Conservation (phyloP, 2,113 vertebrate genomes). For the Pogonocichla stellata region DNA sequence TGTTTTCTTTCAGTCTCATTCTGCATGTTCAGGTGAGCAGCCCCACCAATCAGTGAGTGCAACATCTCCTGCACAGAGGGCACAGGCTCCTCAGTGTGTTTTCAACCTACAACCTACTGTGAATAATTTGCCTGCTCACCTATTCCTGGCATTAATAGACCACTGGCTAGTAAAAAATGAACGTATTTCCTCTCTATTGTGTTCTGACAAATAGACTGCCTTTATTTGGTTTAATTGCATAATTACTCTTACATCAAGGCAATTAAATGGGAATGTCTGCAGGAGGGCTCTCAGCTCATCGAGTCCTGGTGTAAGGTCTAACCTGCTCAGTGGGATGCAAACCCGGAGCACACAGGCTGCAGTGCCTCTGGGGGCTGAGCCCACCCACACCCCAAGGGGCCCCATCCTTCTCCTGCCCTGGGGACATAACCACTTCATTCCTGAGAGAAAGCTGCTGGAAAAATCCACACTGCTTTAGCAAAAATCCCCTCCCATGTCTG, state of each 20-base stretch:
- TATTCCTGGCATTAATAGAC: not conserved
- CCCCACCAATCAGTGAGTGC: not conserved
- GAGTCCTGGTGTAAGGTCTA: not conserved
- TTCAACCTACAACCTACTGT: not conserved
- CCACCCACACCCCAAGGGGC: not conserved
- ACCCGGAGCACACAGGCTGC: not conserved
- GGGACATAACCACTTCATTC: not conserved
- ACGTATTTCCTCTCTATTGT: not conserved
- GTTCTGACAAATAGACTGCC: not conserved
- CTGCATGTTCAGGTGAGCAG: not conserved
- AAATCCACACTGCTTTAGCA: rapidly evolving
- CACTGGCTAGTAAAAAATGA: not conserved
- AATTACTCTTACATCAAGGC: constrained; percentile 28
- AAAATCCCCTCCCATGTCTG: not conserved
- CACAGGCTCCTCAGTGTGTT: rapidly evolving
- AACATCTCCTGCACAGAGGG: not conserved
- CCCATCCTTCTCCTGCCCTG: not conserved
- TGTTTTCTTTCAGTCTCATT: not conserved
- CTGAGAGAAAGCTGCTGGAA: not conserved
- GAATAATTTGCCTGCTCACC: not conserved
- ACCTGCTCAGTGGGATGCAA: not conserved
- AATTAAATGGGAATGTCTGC: not conserved
- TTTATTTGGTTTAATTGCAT: constrained; percentile 11
- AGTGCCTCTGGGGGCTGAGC: not conserved
- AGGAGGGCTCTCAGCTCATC: not conserved